These are phyloP conservation scores for Morus bassanus DNA, from an alignment of 2,797 vertebrate genomes.

Conservation along the genomic window DNA sequence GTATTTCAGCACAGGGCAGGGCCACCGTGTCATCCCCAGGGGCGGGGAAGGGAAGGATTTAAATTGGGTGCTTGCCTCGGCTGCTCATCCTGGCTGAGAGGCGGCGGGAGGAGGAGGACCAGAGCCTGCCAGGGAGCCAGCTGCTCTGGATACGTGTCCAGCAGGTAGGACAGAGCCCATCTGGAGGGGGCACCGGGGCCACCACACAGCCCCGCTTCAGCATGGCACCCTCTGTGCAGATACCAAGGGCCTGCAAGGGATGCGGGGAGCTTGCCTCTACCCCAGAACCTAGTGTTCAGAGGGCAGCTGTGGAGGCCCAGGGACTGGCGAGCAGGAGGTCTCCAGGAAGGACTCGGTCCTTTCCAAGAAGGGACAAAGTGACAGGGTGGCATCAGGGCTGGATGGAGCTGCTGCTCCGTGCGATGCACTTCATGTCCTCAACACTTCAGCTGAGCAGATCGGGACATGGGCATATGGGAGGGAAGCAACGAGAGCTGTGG, in stretches of 20 bases:
- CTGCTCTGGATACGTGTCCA: not conserved
- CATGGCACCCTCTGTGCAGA: not conserved
- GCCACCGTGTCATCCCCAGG: not conserved
- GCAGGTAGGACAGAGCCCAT: conserved; percentile 25
- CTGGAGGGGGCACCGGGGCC: not conserved
- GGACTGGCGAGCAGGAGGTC: not conserved
- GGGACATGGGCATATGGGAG: fast-evolving
- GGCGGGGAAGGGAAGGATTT: conserved; percentile 27
- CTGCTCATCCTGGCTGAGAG: not conserved
- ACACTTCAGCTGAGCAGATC: fast-evolving
- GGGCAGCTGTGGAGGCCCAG: not conserved
- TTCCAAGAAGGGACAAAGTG: not conserved
- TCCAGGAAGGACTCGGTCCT: not conserved
- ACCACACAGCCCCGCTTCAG: fast-evolving
- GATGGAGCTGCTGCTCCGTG: not conserved
- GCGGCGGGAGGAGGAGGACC: not conserved
- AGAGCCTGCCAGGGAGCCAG: not conserved
- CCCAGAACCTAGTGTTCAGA: fast-evolving
- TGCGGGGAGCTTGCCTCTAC: fast-evolving
- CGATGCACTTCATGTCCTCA: fast-evolving
- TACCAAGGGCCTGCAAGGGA: not conserved
- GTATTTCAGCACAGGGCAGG: not conserved
- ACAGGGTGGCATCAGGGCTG: not conserved
- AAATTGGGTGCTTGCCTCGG: not conserved
- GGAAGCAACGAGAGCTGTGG: not conserved